Evolutionary conservation across 1,140 invertebrate genomes (phyloP).

Genomic region (Caerostris darwini): DNA sequence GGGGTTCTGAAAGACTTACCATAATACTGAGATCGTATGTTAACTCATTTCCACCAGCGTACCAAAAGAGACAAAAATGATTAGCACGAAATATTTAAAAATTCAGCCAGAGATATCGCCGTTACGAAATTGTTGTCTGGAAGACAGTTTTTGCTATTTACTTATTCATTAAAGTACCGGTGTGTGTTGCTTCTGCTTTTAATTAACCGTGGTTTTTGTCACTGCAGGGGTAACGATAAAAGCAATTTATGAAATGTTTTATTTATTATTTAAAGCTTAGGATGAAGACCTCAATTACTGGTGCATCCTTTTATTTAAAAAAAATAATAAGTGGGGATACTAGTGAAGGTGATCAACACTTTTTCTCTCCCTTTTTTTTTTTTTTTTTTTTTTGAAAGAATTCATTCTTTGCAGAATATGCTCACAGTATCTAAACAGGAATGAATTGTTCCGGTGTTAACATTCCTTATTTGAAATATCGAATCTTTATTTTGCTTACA

Average conservation of each 20-base stretch:
- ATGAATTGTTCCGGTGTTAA: neutral
- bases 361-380: neutral
- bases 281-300: slow-evolving; percentile 64
- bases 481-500: neutral
- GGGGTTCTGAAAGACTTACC: slow-evolving; percentile 17
- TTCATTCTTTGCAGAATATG: neutral
- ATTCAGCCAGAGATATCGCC: slow-evolving; percentile 39
- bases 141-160: slow-evolving; percentile 49
- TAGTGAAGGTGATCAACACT: neutral
- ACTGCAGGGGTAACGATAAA: slow-evolving; percentile 41
- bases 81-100: slow-evolving; percentile 69
- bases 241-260: slow-evolving; percentile 69
- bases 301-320: slow-evolving; percentile 8
- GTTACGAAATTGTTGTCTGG: neutral
- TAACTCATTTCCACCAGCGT: slow-evolving; percentile 50
- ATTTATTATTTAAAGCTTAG: slow-evolving; percentile 65
- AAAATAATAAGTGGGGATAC: neutral
- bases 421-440: neutral
- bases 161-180: slow-evolving; percentile 49
- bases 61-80: slow-evolving; percentile 62
- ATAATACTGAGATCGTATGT: slow-evolving; percentile 33
- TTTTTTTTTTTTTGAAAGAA: neutral
- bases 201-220: slow-evolving; percentile 64
- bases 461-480: slow-evolving; percentile 10
- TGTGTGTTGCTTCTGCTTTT: slow-evolving; percentile 34